Conservation (phyloP, 2,888 invertebrate genomes). For the Lycocerus yunnanus region DNA sequence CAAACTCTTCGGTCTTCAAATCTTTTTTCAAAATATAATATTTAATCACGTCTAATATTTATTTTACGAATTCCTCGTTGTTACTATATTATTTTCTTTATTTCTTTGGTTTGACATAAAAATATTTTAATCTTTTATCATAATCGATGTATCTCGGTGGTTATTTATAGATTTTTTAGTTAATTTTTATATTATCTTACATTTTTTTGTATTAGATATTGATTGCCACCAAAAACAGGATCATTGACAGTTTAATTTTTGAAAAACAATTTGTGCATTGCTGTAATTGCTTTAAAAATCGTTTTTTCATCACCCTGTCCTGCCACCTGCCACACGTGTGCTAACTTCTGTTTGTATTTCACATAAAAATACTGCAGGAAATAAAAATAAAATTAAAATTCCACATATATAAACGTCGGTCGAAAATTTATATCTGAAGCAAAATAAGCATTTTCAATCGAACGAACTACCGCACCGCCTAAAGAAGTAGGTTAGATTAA, state of each 20-base stretch:
- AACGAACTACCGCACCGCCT: not conserved
- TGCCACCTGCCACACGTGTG: not conserved
- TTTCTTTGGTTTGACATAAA: conserved; percentile 2
- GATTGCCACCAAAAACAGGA: not conserved
- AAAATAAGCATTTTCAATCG: not conserved
- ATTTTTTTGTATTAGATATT: not conserved
- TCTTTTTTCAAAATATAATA: no score
- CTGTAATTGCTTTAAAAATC: not conserved
- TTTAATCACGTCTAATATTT: no score
- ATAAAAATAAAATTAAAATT: not conserved
- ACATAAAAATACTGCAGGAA: not conserved
- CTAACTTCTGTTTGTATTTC: not conserved
- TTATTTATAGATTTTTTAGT: not conserved
- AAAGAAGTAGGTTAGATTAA: not conserved
- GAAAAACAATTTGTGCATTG: not conserved
- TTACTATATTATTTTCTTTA: not conserved
- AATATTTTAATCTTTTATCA: conserved; percentile 2
- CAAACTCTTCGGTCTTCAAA: no score
- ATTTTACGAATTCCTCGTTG: no score
- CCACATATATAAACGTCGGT: not conserved
- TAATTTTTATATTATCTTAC: not conserved
- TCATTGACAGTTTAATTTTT: not conserved
- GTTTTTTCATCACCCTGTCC: not conserved
- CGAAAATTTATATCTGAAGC: not conserved
- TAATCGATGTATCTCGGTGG: not conserved